A percentile compares a stretch with the other conserved stretches of the same genome.
phyloP scores from a whole-genome alignment of 2,888 invertebrate genomes.

The Meiosimyza decipiens region DNA sequence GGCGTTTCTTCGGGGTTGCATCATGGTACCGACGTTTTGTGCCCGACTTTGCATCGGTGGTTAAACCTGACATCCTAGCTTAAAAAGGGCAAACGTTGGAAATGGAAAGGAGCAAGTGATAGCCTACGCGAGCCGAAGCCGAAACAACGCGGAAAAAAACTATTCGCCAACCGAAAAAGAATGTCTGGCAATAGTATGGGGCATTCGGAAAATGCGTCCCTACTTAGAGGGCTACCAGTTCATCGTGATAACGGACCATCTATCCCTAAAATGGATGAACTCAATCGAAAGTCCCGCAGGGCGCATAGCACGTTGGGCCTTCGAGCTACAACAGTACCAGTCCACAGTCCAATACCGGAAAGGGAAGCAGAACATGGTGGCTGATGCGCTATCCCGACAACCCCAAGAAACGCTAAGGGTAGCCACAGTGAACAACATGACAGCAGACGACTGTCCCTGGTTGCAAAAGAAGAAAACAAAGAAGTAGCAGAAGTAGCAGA shows the following conservation, averaged over 20 bases:
- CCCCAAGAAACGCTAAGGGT: no score
- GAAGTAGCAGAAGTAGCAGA: no score
- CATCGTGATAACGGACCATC: not conserved
- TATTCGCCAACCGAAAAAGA: conserved; percentile 27
- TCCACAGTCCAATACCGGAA: conserved; percentile 25
- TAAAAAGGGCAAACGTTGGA: conserved; percentile 31
- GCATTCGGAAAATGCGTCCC: conserved; percentile 17
- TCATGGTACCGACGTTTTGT: not conserved
- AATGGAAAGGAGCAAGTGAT: no score
- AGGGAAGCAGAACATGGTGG: conserved; percentile 28
- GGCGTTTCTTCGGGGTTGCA: no score
- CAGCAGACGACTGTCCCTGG: no score
- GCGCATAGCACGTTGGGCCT: conserved; percentile 34
- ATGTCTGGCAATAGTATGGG: no score
- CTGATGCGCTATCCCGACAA: conserved; percentile 31
- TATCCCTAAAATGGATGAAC: conserved; percentile 28
- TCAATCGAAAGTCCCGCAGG: conserved; percentile 31
- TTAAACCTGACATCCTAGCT: conserved; percentile 23
- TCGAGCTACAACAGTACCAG: conserved; percentile 26
- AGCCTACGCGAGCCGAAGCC: no score
- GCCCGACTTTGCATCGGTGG: conserved; percentile 17
- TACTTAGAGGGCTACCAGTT: not conserved
- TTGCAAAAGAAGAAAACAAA: no score
- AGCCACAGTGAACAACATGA: no score
- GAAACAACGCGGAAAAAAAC: no score